These are phyloP conservation scores for Malurus splendens DNA, from an alignment of 2,797 vertebrate species.

Conservation along the genomic window DNA sequence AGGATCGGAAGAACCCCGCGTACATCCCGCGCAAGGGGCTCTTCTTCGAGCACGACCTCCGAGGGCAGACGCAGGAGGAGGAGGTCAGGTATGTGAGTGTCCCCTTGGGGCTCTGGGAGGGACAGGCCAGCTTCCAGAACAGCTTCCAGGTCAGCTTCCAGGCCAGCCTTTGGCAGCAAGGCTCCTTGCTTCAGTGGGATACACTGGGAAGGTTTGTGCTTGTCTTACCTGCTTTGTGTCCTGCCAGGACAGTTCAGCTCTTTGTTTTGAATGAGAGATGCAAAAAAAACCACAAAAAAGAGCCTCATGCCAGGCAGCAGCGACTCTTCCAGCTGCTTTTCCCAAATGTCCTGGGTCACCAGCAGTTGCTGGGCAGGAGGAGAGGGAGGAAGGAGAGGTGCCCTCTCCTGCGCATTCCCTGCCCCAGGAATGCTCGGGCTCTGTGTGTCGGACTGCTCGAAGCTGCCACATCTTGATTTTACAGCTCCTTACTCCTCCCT, in stretches of 20 bases:
- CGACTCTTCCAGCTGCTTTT: neutral
- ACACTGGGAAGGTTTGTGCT: neutral
- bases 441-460: neutral
- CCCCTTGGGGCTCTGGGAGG: neutral
- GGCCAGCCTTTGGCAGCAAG: neutral
- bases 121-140: neutral
- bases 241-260: neutral
- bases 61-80: constrained; percentile 91
- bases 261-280: neutral
- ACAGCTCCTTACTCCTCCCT: neutral
- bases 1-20: constrained; percentile 93
- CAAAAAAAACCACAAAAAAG: neutral
- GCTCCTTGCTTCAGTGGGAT: neutral
- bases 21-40: constrained; percentile 95
- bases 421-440: accelerated
- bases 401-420: neutral
- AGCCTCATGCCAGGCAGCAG: accelerated
- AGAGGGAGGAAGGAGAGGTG: accelerated
- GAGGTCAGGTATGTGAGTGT: constrained; percentile 78
- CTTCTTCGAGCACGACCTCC: constrained; percentile 96
- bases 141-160: neutral
- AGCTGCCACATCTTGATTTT: neutral
- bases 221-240: accelerated
- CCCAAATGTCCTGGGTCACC: neutral
- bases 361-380: neutral